A percentile compares a stretch with the other conserved stretches of the same genome.
These are phyloP conservation scores for Dendrolimus pini DNA, from an alignment of 2,888 invertebrate species.

Conservation along the genomic window DNA sequence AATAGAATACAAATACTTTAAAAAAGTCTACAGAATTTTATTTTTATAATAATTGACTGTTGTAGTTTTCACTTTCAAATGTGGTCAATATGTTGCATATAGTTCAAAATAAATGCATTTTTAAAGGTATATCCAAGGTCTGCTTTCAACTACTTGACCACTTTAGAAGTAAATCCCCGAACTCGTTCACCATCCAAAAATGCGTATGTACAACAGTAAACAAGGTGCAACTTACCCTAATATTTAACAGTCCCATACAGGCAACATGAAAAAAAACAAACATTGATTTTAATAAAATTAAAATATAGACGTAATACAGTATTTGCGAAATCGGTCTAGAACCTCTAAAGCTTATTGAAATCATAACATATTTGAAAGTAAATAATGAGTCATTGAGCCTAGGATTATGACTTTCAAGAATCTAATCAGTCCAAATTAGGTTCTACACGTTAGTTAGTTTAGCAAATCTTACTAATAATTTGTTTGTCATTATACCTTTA, in stretches of 20 bases:
- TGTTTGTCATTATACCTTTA: slow-evolving; percentile 44
- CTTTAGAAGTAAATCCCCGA: no score
- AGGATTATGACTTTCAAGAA: slow-evolving; percentile 22
- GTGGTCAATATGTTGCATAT: no score
- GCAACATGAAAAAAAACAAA: slow-evolving; percentile 46
- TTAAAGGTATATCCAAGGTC: no score
- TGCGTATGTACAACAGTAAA: background rate
- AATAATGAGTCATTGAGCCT: slow-evolving; percentile 45
- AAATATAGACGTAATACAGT: no score
- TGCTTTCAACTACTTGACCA: no score
- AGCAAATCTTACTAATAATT: background rate
- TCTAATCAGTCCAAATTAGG: background rate
- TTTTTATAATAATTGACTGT: no score
- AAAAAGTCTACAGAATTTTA: no score
- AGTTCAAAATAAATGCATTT: no score
- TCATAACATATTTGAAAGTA: slow-evolving; percentile 52
- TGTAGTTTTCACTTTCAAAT: no score
- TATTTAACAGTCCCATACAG: slow-evolving; percentile 16
- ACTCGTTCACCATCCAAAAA: no score
- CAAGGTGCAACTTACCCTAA: slow-evolving; percentile 44
- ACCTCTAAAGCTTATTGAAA: background rate
- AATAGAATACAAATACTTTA: no score
- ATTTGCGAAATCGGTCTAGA: no score
- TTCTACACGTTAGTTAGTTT: background rate
- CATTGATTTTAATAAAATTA: background rate